phyloP scores from a whole-genome alignment of 2,113 vertebrate genomes.

The Saiga tatarica region DNA sequence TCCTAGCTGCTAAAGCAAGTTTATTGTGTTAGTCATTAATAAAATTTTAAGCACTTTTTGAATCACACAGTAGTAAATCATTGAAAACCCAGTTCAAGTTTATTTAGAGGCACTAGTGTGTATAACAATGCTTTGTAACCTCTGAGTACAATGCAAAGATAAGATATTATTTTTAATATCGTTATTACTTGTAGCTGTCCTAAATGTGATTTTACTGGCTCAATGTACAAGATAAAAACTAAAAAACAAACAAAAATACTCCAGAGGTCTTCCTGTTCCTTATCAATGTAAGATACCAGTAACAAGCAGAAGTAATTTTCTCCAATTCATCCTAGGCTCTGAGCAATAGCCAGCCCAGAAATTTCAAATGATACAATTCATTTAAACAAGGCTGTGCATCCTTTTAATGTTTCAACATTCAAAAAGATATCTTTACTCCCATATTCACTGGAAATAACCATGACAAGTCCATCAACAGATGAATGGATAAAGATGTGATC shows the following conservation, averaged over 20 bases:
- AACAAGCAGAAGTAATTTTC: background rate
- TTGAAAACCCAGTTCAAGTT: background rate
- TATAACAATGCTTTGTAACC: background rate
- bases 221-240: background rate
- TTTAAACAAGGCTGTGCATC: background rate
- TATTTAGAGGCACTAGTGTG: background rate
- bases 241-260: background rate
- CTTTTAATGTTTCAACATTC: background rate
- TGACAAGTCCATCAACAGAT: background rate
- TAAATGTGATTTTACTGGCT: background rate
- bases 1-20: background rate
- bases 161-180: background rate
- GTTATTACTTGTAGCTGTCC: background rate
- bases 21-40: constrained; percentile 3
- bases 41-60: background rate
- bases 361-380: background rate
- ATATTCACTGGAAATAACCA: background rate
- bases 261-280: background rate
- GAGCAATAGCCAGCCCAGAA: constrained; percentile 1
- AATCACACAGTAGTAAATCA: constrained; percentile 32
- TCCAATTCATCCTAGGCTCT: background rate
- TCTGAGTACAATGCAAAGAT: background rate
- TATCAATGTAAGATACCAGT: background rate
- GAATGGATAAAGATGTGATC: background rate
- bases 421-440: background rate